A percentile compares a stretch with the other conserved stretches of the same genome.
Conservation (phyloP, 2,888 invertebrate genomes). For the Phragmatobia fuliginosa region DNA sequence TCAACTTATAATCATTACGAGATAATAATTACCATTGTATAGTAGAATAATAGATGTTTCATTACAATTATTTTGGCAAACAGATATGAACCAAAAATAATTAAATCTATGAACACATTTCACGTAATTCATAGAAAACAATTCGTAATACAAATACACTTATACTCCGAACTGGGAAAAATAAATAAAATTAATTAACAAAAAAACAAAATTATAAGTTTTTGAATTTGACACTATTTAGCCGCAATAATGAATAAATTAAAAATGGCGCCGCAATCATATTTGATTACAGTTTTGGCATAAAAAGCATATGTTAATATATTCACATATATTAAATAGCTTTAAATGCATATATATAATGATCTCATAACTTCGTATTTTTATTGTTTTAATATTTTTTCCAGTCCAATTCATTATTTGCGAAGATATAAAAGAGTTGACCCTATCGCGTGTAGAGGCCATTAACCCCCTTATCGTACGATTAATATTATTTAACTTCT, state of each 20-base stretch:
- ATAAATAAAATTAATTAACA: slow-evolving; percentile 3
- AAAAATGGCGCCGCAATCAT: slow-evolving; percentile 14
- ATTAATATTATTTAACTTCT: slow-evolving; percentile 13
- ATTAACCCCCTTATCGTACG: slow-evolving; percentile 17
- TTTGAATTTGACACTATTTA: slow-evolving; percentile 17
- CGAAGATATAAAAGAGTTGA: not conserved
- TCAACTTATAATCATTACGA: not conserved
- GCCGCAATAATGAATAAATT: slow-evolving; percentile 12
- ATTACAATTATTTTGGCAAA: slow-evolving; percentile 2
- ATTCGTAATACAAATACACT: slow-evolving; percentile 1
- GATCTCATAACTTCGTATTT: slow-evolving; percentile 22
- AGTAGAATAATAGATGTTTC: slow-evolving; percentile 3
- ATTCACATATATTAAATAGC: slow-evolving; percentile 27
- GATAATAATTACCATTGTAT: not conserved
- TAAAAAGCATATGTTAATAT: slow-evolving; percentile 27
- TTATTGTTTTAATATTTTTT: slow-evolving; percentile 13
- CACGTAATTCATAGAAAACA: not conserved
- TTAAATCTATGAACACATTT: not conserved
- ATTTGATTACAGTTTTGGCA: slow-evolving; percentile 12
- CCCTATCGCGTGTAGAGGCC: slow-evolving; percentile 14
- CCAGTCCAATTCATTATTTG: slow-evolving; percentile 12
- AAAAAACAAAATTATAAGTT: slow-evolving; percentile 23
- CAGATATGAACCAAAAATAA: not conserved
- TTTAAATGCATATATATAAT: slow-evolving; percentile 17
- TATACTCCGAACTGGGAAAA: slow-evolving; percentile 9